Base-by-base conservation (phyloP, 2,888 invertebrate genomes). In the Spialia ferax region DNA sequence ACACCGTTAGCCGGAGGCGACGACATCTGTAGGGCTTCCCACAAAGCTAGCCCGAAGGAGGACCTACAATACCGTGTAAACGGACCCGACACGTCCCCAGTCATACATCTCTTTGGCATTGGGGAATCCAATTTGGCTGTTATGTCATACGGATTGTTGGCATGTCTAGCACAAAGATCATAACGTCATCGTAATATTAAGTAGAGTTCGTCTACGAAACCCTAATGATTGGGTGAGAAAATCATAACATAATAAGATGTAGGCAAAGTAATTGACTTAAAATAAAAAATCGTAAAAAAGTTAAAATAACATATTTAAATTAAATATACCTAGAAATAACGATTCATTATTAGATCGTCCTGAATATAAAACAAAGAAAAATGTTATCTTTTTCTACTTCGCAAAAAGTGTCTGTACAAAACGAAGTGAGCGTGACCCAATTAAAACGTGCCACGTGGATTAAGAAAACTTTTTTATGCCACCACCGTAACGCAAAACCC, bases 1-100 rank as follows among this genome's bases (percentile, higher is more conserved):
- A 79, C 76, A 79, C 81, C 78, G 81, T 78, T 79, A 79, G 74
- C 75, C 74, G 75, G 74, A 73, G 75, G 77, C 76, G 75, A 77
- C 75, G 76, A 79, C 77, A 79, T 78, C 73, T 79, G 78, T 79
- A 72, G 26, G 74, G 75, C 71, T 75, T 76, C 76, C 70, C 69
- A 65, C 71, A 69, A 72, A 71, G n/a, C 63, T 32, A 32, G 32
- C 48, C 63, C 57, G 35, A 64, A 57, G 64, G 56, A 57, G 64
- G 23, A 50, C 64, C 57, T 38, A 57, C 57, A 64, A 64, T 57
- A 23, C 57, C 57, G 56, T 64, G 57, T 57, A 48, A 65, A 59
- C 50, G 65, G 59, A 59, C 15, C 57, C 22, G 50, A 65, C 57
- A 22, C 22, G 22, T 38, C 15, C 26, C 48, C 26, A 32, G 38